A percentile compares a stretch with the other conserved stretches of the same genome.
Conservation (phyloP, 2,888 invertebrate genomes). For the Asteroscopus sphinx region DNA sequence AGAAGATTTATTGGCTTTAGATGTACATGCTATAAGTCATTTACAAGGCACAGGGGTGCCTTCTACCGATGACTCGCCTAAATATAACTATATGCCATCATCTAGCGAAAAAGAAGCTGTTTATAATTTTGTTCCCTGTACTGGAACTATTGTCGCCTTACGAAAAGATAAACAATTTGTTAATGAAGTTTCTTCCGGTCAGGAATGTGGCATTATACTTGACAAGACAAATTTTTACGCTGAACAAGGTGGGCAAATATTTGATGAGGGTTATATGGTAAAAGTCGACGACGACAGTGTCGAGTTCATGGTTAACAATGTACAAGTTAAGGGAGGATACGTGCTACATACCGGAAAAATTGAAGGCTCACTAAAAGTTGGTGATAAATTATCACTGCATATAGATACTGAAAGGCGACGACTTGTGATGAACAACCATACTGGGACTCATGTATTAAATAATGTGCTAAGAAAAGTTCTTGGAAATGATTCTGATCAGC, state of each 20-base stretch:
- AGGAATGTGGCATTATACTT: slow-evolving; percentile 97
- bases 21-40: slow-evolving; percentile 98
- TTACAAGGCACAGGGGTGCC: slow-evolving; percentile 94
- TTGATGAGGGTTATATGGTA: slow-evolving; percentile 97
- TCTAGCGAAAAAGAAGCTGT: slow-evolving; percentile 91
- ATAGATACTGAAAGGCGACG: slow-evolving; percentile 96
- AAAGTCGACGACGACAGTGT: slow-evolving; percentile 95
- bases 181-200: slow-evolving; percentile 93
- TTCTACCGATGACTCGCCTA: slow-evolving; percentile 96
- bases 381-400: slow-evolving; percentile 95
- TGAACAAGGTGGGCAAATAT: slow-evolving; percentile 99
- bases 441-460: slow-evolving; percentile 99
- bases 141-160: slow-evolving; percentile 95
- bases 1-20: slow-evolving; percentile 96
- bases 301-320: slow-evolving; percentile 97
- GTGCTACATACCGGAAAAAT: slow-evolving; percentile 97
- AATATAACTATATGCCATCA: slow-evolving; percentile 95
- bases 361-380: slow-evolving; percentile 95
- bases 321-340: slow-evolving; percentile 98
- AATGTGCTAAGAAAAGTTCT: slow-evolving; percentile 97
- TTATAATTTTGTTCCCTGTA: slow-evolving; percentile 94
- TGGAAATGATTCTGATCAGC: slow-evolving; percentile 97
- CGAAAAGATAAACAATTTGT: slow-evolving; percentile 96
- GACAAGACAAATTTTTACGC: slow-evolving; percentile 99
- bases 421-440: slow-evolving; percentile 99